These are phyloP conservation scores for Phaedon cochleariae DNA, from an alignment of 2,888 invertebrate species.

Conservation along the genomic window DNA sequence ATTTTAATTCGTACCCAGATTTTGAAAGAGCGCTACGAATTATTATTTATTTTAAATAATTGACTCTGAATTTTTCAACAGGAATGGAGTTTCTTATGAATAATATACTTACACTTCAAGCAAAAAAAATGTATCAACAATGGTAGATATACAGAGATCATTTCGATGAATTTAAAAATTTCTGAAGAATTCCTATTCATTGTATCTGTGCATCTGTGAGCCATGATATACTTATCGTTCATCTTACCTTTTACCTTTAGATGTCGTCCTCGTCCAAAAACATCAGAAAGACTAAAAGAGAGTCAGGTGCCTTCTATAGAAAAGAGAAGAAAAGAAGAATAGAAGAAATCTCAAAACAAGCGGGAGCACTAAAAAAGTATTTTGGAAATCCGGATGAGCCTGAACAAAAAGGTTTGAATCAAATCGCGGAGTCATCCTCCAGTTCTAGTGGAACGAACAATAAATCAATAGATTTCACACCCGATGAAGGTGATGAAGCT, in stretches of 20 bases:
- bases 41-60: neutral
- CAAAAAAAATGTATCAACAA: conserved; percentile 6
- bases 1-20: neutral
- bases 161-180: conserved; percentile 3
- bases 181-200: neutral
- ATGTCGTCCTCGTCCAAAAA: conserved; percentile 2
- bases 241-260: neutral
- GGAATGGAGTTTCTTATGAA: too few species aligned
- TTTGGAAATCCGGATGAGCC: too few species aligned
- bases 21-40: conserved; percentile 1
- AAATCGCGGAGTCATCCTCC: neutral
- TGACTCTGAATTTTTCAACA: neutral
- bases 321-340: conserved; percentile 5
- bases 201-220: neutral
- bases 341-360: conserved; percentile 6
- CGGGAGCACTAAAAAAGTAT: neutral
- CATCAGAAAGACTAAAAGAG: conserved; percentile 18
- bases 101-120: too few species aligned
- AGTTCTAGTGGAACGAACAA: conserved; percentile 2
- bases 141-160: neutral
- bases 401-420: conserved; percentile 3
- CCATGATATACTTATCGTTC: conserved; percentile 1
- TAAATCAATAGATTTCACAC: conserved; percentile 18
- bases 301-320: conserved; percentile 19
- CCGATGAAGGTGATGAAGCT: conserved; percentile 10